Base-by-base conservation (phyloP, 2,888 invertebrate genomes). In the Agrypnus murinus region DNA sequence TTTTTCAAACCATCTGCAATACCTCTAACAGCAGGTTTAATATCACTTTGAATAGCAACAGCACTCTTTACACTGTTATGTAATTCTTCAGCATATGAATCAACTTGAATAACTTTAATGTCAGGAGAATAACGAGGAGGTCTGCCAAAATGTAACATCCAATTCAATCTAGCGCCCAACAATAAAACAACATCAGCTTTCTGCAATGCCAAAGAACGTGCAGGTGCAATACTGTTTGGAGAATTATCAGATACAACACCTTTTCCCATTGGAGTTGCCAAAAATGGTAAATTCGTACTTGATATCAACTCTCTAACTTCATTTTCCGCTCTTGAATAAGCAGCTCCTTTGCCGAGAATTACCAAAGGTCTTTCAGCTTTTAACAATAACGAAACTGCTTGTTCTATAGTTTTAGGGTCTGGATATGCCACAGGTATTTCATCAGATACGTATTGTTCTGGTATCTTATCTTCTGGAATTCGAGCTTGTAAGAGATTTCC, bases 131-230 rank as follows among this genome's bases (percentile, higher is more conserved):
- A 98, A 43, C 98, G 87, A 0, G 98, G 98, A 14, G 94, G 87
- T 65, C 92, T 91, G 1, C 98, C 98, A 87, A 98, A 99, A 86
- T 99, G 98, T 72, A 99, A 88, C 87, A 99, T 98, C 99, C 99
- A 99, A 87, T 99, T 99, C 14, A 98, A 88, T 40, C 98, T 88
- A 0, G 98, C 98, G 0, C 98, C 98, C 40, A 97, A 85, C 58
- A 98, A 86, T 2, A 99, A 80, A 1, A 99, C 88, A 0, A 96
- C 94, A 85, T 99, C 98, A 0, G 97, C 95, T 77, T 95, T 90
- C 79, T 92, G 92, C 59, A 99, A 86, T 0, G 97, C 98, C 70
- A 90, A 84, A 0, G 97, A 97, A 59, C 79, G 73, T 1, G 97
- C 97, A 6, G 96, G 90, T 0, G 94, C 91, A n/a, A 97, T 93